Evolutionary conservation across 2,113 vertebrate genomes (phyloP).

Genomic region (Mus spicilegus): DNA sequence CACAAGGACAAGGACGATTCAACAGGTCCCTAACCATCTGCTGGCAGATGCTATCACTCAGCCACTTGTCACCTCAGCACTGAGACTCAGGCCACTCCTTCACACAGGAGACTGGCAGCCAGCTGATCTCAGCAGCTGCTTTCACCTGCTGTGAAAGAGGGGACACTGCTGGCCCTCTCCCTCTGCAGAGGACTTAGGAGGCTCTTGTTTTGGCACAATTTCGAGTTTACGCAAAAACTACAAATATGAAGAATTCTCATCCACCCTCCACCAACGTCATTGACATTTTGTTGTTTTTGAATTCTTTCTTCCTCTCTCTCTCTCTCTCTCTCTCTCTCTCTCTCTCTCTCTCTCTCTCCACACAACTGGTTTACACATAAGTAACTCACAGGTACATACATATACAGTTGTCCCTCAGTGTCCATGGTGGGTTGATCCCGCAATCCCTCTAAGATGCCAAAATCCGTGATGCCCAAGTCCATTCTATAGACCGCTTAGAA

Average conservation of each 20-base stretch:
- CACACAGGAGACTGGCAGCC: neutral
- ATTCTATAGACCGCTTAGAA: neutral
- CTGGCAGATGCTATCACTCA: neutral
- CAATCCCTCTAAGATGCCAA: neutral
- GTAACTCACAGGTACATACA: too few species aligned
- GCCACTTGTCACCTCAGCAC: neutral
- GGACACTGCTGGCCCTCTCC: neutral
- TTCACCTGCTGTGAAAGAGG: neutral
- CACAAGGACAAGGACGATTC: neutral
- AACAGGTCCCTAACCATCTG: neutral
- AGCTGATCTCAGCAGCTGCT: neutral
- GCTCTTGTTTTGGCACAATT: constrained; percentile 40
- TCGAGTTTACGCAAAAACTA: constrained; percentile 22
- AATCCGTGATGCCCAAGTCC: neutral
- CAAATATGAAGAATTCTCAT: neutral
- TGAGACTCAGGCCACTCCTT: neutral
- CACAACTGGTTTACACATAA: neutral
- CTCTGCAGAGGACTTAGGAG: neutral
- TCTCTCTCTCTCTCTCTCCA: neutral
- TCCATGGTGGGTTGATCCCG: neutral
- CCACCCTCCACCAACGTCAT: neutral
- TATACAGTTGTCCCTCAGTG: neutral
- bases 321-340: neutral
- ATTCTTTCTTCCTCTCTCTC: neutral
- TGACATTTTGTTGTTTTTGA: neutral